Evolutionary conservation across 2,888 invertebrate species (phyloP).

Genomic region (Dynastes hyllus): DNA sequence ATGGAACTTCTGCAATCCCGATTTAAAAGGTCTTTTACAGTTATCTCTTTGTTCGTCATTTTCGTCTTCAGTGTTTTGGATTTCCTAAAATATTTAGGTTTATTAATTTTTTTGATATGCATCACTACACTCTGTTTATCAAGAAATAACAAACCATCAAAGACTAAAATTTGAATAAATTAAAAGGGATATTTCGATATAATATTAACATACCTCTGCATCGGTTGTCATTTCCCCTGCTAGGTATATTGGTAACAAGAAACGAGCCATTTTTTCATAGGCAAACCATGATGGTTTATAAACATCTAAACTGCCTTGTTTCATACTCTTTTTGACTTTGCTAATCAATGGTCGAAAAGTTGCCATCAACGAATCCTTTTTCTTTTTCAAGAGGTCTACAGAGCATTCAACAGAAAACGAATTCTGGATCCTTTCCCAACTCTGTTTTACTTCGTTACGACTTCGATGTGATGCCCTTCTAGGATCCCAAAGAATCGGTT

Average conservation of each 20-base stretch:
- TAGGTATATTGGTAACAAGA: slow-evolving; percentile 31
- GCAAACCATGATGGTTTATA: slow-evolving; percentile 55
- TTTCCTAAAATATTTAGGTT: not conserved
- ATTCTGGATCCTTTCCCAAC: slow-evolving; percentile 71
- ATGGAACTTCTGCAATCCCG: not conserved
- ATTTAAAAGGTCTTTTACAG: not conserved
- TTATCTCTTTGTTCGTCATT: not conserved
- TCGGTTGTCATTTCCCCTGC: not conserved
- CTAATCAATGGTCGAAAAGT: slow-evolving; percentile 70
- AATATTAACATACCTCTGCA: too few relatives aligned
- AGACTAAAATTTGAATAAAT: too few relatives aligned
- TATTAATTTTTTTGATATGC: too few relatives aligned
- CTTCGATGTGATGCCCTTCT: slow-evolving; percentile 69
- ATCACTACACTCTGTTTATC: too few relatives aligned
- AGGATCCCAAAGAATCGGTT: slow-evolving; percentile 71
- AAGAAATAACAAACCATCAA: too few relatives aligned
- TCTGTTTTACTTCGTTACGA: slow-evolving; percentile 68
- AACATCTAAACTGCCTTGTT: slow-evolving; percentile 30
- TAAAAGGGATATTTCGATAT: too few relatives aligned
- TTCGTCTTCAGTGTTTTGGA: not conserved
- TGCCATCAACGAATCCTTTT: slow-evolving; percentile 73
- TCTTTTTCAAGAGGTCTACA: slow-evolving; percentile 69
- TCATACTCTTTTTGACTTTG: slow-evolving; percentile 61
- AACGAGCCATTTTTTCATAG: slow-evolving; percentile 53
- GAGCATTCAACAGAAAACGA: slow-evolving; percentile 67